phyloP scores from a whole-genome alignment of 2,797 vertebrate species.

The Neosilurus hyrtlii region DNA sequence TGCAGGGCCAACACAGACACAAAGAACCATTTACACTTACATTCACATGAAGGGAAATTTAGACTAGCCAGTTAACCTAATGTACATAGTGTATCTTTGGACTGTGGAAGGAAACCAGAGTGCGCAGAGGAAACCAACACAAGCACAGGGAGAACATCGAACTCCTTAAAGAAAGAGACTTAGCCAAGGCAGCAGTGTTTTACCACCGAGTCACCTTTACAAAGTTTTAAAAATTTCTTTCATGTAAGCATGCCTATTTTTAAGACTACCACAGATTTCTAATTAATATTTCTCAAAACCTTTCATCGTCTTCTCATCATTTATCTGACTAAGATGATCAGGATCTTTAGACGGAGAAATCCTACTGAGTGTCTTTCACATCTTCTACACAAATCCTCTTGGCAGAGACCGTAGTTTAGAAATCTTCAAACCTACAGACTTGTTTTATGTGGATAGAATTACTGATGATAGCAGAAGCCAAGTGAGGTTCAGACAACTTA shows the following conservation, averaged over 20 bases:
- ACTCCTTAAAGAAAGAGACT: too few species aligned
- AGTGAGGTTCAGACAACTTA: neutral
- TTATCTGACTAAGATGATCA: neutral
- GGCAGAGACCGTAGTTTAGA: neutral
- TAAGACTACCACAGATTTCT: neutral
- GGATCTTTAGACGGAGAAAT: neutral
- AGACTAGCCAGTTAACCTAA: too few species aligned
- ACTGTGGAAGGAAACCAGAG: too few species aligned
- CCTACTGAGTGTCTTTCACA: constrained; percentile 9
- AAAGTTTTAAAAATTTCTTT: neutral
- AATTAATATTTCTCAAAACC: neutral
- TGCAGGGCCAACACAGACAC: too few species aligned
- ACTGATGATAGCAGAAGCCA: constrained; percentile 3
- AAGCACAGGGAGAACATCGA: too few species aligned
- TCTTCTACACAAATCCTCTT: neutral
- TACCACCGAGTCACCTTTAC: too few species aligned
- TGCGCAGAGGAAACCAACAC: too few species aligned
- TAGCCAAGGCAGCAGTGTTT: too few species aligned
- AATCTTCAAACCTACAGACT: neutral
- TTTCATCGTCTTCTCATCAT: neutral
- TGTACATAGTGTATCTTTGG: too few species aligned
- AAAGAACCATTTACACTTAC: too few species aligned
- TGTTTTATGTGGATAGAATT: constrained; percentile 15
- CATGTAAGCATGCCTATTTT: neutral
- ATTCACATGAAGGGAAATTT: too few species aligned